These are phyloP conservation scores for Choristoneura rosaceana DNA, from an alignment of 2,888 invertebrate genomes.

Conservation along the genomic window DNA sequence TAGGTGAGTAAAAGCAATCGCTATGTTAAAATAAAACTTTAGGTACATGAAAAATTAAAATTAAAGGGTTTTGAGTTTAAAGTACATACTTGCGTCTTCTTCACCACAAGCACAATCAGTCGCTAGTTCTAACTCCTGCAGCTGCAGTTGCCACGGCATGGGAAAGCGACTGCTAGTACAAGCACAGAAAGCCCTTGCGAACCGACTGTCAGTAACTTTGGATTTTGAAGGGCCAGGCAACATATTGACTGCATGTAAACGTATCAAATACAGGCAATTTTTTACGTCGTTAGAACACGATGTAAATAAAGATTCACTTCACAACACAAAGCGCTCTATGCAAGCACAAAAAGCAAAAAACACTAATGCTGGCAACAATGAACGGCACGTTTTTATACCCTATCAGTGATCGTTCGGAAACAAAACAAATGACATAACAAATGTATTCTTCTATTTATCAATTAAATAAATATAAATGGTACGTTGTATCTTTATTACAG, in stretches of 20 bases:
- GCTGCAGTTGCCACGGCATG: constrained; percentile 62
- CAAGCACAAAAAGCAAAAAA: constrained; percentile 5
- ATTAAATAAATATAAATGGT: too few relatives aligned
- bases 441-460: too few relatives aligned
- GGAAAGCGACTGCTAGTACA: constrained; percentile 66
- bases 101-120: constrained; percentile 83
- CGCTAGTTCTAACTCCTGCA: constrained; percentile 37
- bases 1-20: not conserved
- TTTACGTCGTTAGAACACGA: constrained; percentile 23
- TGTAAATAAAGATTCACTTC: not conserved
- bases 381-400: constrained; percentile 28
- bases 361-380: constrained; percentile 41
- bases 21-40: too few relatives aligned
- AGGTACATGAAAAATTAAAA: too few relatives aligned
- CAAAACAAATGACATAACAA: not conserved
- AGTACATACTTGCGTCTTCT: constrained; percentile 67
- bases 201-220: constrained; percentile 46
- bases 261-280: constrained; percentile 5
- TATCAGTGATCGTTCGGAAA: constrained; percentile 18
- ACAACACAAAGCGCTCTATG: constrained; percentile 2
- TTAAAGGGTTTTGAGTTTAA: not conserved
- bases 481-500: too few relatives aligned
- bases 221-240: constrained; percentile 27
- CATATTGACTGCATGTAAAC: constrained; percentile 37
- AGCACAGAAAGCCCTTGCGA: constrained; percentile 69